These are phyloP conservation scores for Halictus rubicundus DNA, from an alignment of 1,140 invertebrate species.

Conservation along the genomic window DNA sequence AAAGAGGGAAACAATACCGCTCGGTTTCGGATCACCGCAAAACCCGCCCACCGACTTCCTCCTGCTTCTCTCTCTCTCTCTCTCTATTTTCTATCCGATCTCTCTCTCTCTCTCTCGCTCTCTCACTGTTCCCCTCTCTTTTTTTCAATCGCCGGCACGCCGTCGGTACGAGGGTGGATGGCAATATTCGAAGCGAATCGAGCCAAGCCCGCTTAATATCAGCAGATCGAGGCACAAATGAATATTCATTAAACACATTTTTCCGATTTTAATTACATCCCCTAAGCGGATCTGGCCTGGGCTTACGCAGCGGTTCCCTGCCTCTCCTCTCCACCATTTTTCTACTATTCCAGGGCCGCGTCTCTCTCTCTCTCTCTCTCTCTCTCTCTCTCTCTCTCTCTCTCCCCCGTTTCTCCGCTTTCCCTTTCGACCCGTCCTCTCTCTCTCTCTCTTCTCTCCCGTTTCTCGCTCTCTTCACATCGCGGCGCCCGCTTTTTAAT, in stretches of 20 bases:
- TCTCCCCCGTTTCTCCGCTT: conserved; percentile 36
- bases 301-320: conserved; percentile 63
- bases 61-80: conserved; percentile 15
- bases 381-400: conserved; percentile 6
- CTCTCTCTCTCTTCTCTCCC: conserved; percentile 3
- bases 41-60: conserved; percentile 23
- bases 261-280: conserved; percentile 79
- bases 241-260: conserved; percentile 78
- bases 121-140: conserved; percentile 11
- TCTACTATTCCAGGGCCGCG: conserved; percentile 38
- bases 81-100: conserved; percentile 16
- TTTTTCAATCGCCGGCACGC: conserved; percentile 64
- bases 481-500: conserved; percentile 73
- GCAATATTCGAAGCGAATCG: conserved; percentile 60
- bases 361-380: conserved; percentile 30
- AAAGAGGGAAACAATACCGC: conserved; percentile 15
- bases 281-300: conserved; percentile 75
- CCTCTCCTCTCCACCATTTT: conserved; percentile 46
- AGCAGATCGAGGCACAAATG: conserved; percentile 71
- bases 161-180: conserved; percentile 52
- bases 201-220: conserved; percentile 71
- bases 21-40: conserved; percentile 54
- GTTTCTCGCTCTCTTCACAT: conserved; percentile 29
- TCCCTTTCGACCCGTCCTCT: conserved; percentile 14
- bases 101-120: conserved; percentile 18